These are phyloP conservation scores for Rhyacichthys aspro DNA, from an alignment of 2,797 vertebrate genomes.

Conservation along the genomic window DNA sequence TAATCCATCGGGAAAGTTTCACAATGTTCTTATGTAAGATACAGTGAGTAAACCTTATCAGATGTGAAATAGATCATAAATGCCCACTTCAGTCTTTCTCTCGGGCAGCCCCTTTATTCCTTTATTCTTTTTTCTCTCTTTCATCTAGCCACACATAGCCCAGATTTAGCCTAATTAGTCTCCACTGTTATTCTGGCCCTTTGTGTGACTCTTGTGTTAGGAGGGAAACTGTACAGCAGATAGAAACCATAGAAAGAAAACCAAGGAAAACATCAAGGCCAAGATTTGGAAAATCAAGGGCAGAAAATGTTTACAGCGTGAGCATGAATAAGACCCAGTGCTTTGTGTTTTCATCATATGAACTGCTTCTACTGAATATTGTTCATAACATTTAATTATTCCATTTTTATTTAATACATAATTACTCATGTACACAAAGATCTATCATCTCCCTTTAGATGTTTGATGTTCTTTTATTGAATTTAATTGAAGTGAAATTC, in stretches of 20 bases:
- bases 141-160: constrained; percentile 34
- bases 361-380: constrained; percentile 13
- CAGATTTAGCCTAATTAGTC: constrained; percentile 60
- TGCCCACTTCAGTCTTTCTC: constrained; percentile 19
- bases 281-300: constrained; percentile 40
- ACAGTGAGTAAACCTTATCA: constrained; percentile 15
- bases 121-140: constrained; percentile 30
- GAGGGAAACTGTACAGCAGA: constrained; percentile 38
- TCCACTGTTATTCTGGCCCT: constrained; percentile 51
- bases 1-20: not conserved
- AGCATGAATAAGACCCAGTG: constrained; percentile 4
- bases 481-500: too few species aligned
- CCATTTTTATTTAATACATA: too few species aligned
- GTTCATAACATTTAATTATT: constrained; percentile 9
- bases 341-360: constrained; percentile 17
- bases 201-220: constrained; percentile 52
- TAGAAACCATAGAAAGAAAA: constrained; percentile 8
- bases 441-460: too few species aligned
- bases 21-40: constrained; percentile 1
- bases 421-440: too few species aligned
- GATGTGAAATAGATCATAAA: constrained; percentile 24
- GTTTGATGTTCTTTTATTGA: too few species aligned
- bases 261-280: constrained; percentile 34
- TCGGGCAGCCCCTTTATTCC: constrained; percentile 12
- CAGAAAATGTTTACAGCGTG: constrained; percentile 23